Evolutionary conservation across 2,888 invertebrate genomes (phyloP).

Genomic region (Agonopterix subpropinquella): DNA sequence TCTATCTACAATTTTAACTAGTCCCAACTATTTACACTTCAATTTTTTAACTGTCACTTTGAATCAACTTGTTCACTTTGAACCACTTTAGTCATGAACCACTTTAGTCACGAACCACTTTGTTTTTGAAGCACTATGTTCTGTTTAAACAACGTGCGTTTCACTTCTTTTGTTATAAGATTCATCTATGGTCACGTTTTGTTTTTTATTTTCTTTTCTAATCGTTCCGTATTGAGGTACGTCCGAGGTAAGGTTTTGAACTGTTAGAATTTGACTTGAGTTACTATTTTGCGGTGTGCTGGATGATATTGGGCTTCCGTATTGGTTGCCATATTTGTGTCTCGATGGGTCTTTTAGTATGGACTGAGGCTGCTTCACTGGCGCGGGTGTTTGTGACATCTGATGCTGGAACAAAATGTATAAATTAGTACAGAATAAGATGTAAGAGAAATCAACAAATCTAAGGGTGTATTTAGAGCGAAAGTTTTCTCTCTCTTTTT

Average conservation of each 20-base stretch:
- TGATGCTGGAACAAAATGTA: constrained; percentile 51
- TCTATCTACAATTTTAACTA: constrained; percentile 64
- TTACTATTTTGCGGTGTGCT: constrained; percentile 60
- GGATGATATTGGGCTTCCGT: constrained; percentile 62
- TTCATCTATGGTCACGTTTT: constrained; percentile 69
- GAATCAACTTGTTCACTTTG: constrained; percentile 11
- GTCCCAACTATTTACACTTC: constrained; percentile 46
- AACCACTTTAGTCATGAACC: constrained; percentile 3
- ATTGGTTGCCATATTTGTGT: constrained; percentile 73
- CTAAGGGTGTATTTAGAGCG: too few species aligned
- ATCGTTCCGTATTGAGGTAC: constrained; percentile 73
- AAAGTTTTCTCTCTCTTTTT: too few species aligned
- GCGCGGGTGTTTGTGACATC: constrained; percentile 46
- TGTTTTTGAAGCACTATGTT: neutral
- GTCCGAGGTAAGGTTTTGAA: constrained; percentile 70
- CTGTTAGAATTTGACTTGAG: constrained; percentile 75
- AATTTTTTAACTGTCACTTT: constrained; percentile 9
- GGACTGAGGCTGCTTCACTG: constrained; percentile 76
- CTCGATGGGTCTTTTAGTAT: constrained; percentile 79
- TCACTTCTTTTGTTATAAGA: constrained; percentile 62
- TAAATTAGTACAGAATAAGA: neutral
- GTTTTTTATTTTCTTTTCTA: constrained; percentile 67
- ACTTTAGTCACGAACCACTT: constrained; percentile 3
- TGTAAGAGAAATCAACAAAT: too few species aligned
- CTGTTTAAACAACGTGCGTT: constrained; percentile 55